phyloP scores from a whole-genome alignment of 2,888 invertebrate genomes.

The Stenotaenia linearis region DNA sequence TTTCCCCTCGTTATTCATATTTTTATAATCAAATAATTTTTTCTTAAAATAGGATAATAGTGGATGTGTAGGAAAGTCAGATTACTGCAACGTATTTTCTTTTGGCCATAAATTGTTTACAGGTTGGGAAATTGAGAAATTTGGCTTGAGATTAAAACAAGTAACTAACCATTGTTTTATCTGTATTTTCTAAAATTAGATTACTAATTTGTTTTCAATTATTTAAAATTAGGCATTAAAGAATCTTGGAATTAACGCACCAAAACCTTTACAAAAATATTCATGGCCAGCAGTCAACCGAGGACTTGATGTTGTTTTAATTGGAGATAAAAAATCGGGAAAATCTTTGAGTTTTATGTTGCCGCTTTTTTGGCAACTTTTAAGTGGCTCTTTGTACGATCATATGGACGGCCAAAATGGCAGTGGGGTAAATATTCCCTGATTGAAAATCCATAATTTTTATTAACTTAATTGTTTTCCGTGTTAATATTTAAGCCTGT shows the following conservation, averaged over 20 bases:
- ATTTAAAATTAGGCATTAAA: background rate
- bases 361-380: slow-evolving; percentile 45
- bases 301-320: slow-evolving; percentile 59
- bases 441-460: background rate
- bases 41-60: background rate
- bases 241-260: background rate
- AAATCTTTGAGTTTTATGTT: slow-evolving; percentile 67
- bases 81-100: slow-evolving; percentile 43
- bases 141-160: background rate
- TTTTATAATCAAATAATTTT: background rate
- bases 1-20: too few species aligned
- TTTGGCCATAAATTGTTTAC: background rate
- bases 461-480: slow-evolving; percentile 10
- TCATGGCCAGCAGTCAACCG: slow-evolving; percentile 64
- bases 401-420: background rate
- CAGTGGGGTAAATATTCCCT: background rate
- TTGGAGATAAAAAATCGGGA: slow-evolving; percentile 58
- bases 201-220: background rate
- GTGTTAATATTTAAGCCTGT: slow-evolving; percentile 55
- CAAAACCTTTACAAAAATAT: slow-evolving; percentile 60
- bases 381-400: slow-evolving; percentile 29
- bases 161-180: too few species aligned
- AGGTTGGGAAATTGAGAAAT: background rate
- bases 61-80: slow-evolving; percentile 45
- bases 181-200: too few species aligned